Conservation (phyloP, 2,888 invertebrate genomes). For the Selenia dentaria region DNA sequence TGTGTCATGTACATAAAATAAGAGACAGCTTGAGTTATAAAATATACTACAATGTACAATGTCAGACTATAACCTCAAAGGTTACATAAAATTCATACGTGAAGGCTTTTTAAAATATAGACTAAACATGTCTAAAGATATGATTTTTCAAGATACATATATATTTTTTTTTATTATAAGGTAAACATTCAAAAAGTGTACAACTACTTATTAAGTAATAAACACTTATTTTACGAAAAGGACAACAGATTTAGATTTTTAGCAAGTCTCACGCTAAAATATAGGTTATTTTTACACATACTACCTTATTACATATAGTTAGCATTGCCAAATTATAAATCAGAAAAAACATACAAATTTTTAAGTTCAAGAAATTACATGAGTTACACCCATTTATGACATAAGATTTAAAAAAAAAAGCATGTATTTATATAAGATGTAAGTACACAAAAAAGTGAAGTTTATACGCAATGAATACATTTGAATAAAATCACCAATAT, state of each 20-base stretch:
- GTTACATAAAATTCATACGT: background rate
- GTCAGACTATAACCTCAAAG: background rate
- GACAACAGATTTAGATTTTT: background rate
- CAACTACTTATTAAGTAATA: slow-evolving; percentile 34
- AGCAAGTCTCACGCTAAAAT: background rate
- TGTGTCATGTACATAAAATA: background rate
- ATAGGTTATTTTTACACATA: background rate
- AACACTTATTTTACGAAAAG: slow-evolving; percentile 26
- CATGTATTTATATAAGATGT: too few species aligned
- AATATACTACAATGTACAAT: background rate
- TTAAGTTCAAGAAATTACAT: too few species aligned
- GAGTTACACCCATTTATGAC: too few species aligned
- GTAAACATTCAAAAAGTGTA: slow-evolving; percentile 37
- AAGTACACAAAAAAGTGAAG: too few species aligned
- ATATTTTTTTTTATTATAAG: slow-evolving; percentile 15
- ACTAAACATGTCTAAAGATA: slow-evolving; percentile 15
- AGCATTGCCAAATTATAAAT: too few species aligned
- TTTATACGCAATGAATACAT: too few species aligned
- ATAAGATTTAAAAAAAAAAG: too few species aligned
- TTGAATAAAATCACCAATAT: too few species aligned
- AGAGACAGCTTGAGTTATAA: background rate
- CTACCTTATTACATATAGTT: background rate
- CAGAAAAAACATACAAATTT: too few species aligned
- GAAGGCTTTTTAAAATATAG: background rate
- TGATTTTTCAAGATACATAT: slow-evolving; percentile 15